Percentiles rank a stretch among this genome's conserved stretches.
phyloP scores from a whole-genome alignment of 2,797 vertebrate genomes.

The Trachurus trachurus region DNA sequence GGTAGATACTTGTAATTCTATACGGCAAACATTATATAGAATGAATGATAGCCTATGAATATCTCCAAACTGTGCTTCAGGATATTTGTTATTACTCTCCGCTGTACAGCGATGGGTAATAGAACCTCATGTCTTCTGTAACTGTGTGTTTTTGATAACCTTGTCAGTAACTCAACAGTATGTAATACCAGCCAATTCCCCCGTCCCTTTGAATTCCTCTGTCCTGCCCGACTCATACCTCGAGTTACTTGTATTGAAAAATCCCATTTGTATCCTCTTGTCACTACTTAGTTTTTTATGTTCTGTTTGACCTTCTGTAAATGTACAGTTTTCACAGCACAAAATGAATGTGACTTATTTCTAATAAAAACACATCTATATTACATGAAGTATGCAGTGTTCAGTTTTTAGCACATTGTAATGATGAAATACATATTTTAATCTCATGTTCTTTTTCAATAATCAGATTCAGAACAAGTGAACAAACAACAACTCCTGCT shows the following conservation, averaged over 20 bases:
- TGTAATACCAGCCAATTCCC: conserved; percentile 74
- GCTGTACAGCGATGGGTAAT: conserved; percentile 73
- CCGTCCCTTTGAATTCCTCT: conserved; percentile 35
- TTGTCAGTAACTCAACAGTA: conserved; percentile 74
- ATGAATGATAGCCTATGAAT: conserved; percentile 89
- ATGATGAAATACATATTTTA: not conserved
- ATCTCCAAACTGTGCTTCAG: conserved; percentile 89
- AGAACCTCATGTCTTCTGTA: conserved; percentile 84
- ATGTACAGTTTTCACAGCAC: conserved; percentile 96
- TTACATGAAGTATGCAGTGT: conserved; percentile 58
- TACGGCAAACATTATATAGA: conserved; percentile 83
- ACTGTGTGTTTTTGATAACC: conserved; percentile 78
- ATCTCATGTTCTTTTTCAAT: not conserved
- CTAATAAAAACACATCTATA: conserved; percentile 89
- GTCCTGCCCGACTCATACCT: conserved; percentile 65
- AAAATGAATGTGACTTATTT: conserved; percentile 94
- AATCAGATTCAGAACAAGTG: not conserved
- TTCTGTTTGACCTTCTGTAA: conserved; percentile 82
- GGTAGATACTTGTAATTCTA: conserved; percentile 89
- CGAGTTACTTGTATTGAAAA: conserved; percentile 66
- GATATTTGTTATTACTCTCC: conserved; percentile 80
- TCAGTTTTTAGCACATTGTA: conserved; percentile 28
- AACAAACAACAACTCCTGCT: not conserved
- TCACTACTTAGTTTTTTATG: conserved; percentile 77
- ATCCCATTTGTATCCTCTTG: conserved; percentile 80